phyloP scores from a whole-genome alignment of 1,140 invertebrate species.

The Lucilia cuprina region DNA sequence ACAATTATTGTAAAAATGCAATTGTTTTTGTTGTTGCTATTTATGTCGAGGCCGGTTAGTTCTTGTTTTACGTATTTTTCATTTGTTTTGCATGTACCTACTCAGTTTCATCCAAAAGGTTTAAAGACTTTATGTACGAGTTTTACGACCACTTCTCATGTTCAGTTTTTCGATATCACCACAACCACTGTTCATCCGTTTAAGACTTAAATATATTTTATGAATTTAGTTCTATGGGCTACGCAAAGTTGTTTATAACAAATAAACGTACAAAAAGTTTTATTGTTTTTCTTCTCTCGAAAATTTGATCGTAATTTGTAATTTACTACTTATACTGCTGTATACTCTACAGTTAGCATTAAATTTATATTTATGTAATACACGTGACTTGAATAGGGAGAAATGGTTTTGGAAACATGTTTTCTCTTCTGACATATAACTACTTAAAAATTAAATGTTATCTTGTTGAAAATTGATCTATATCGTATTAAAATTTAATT shows the following conservation, averaged over 20 bases:
- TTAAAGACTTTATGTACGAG: constrained; percentile 11
- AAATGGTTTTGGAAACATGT: no score
- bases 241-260: neutral
- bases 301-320: constrained; percentile 12
- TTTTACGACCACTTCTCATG: neutral
- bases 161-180: neutral
- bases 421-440: no score
- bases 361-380: no score
- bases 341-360: no score
- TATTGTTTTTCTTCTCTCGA: neutral
- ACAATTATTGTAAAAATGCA: neutral
- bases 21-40: constrained; percentile 19
- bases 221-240: no score
- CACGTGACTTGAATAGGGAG: no score
- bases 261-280: neutral
- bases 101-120: neutral
- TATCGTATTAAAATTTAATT: no score
- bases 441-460: no score
- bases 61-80: constrained; percentile 15
- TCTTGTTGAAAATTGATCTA: no score
- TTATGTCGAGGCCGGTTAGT: constrained; percentile 24
- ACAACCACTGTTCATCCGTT: neutral
- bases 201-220: neutral
- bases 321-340: neutral
- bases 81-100: neutral